phyloP scores from a whole-genome alignment of 1,140 invertebrate species.

The Heliconius hewitsoni region DNA sequence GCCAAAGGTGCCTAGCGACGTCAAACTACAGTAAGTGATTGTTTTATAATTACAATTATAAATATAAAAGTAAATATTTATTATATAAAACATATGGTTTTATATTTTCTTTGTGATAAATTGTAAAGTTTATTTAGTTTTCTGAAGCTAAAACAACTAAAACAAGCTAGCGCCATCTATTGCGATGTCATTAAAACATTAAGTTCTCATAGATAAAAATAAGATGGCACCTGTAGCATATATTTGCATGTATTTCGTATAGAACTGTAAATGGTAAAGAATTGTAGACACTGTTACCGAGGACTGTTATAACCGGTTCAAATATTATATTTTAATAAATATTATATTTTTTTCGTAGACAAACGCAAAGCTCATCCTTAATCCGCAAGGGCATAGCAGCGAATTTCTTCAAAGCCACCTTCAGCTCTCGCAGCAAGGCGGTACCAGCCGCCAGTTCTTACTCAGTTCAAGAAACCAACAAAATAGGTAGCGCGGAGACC shows the following conservation, averaged over 20 bases:
- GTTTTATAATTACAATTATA: slow-evolving; percentile 1
- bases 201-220: neutral
- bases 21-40: slow-evolving; percentile 63
- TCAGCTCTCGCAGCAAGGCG: slow-evolving; percentile 75
- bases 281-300: neutral
- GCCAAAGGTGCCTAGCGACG: slow-evolving; percentile 69
- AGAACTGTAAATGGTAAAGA: neutral
- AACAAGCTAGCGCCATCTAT: slow-evolving; percentile 60
- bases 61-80: neutral
- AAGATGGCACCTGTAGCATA: neutral
- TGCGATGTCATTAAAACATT: neutral
- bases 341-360: slow-evolving; percentile 51
- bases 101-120: neutral
- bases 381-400: slow-evolving; percentile 56
- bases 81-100: neutral
- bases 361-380: slow-evolving; percentile 47
- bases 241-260: neutral
- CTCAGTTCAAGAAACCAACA: slow-evolving; percentile 63
- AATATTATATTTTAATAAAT: slow-evolving; percentile 25
- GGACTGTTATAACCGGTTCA: neutral
- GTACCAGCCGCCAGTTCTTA: slow-evolving; percentile 54
- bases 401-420: slow-evolving; percentile 75
- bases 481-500: slow-evolving; percentile 78
- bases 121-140: neutral
- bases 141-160: neutral